Evolutionary conservation across 2,888 invertebrate species (phyloP), one percentile per base, ranked within the genome.

Genomic region (Meteorus colon): DNA sequence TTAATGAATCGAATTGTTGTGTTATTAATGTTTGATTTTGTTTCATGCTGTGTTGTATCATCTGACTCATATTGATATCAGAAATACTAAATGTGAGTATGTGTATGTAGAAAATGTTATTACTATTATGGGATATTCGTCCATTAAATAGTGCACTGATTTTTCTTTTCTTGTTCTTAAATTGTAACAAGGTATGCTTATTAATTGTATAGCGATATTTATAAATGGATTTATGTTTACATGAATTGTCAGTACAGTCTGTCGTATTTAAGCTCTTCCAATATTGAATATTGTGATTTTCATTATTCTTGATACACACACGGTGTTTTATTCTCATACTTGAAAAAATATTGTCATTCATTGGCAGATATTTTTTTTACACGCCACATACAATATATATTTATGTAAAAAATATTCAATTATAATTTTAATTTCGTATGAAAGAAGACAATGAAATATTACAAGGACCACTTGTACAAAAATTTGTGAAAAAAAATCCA

Each of bases 251-350:
- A 82, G 83, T 87, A 85, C 85, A 88, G 85, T 85, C 84, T 85
- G 85, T 85, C 79, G 80, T 84, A 82, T 82, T 85, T 85, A 85
- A 86, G 86, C 86, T 85, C 87, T 83, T 85, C 78, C 78, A 84
- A 81, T 83, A 82, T 82, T 80, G 79, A 82, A 82, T 81, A 74
- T 59, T 75, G 74, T 74, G 77, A 79, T 69, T 79, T 72, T 77
- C 73, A 73, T 75, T 77, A 70, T 59, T 67, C 73, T 75, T 78
- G 76, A 76, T 60, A 69, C 74, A 72, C 73, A 80, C 76, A 81
- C 79, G n/a, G 55, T 34, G 31, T 70, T 59, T 34, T 55, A 59
- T 69, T 59, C 29, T 27, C 8, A 59, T 41, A 34, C 59, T 6
- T 27, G 27, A 19, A 29, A 34, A 34, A 27, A 70, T 70, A 70